Conservation (phyloP, 2,113 vertebrate species). For the Corvus hawaiiensis region DNA sequence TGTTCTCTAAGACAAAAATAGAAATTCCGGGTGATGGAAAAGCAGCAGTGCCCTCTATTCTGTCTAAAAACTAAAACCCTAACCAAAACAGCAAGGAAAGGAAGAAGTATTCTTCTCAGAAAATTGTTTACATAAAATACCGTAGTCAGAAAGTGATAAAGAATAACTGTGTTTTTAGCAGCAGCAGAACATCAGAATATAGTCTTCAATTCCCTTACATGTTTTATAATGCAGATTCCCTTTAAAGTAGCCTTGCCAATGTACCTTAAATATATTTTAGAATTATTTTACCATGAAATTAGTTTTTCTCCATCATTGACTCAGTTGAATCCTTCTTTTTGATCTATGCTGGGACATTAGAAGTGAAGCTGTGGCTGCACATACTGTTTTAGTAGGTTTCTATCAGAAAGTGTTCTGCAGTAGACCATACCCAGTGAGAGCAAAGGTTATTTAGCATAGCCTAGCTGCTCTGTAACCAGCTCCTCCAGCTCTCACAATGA, state of each 20-base stretch:
- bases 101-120: slow-evolving; percentile 26
- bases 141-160: slow-evolving; percentile 33
- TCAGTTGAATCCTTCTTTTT: slow-evolving; percentile 75
- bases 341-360: slow-evolving; percentile 76
- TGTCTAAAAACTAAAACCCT: background rate
- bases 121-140: slow-evolving; percentile 64
- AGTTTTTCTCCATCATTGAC: slow-evolving; percentile 80
- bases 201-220: slow-evolving; percentile 64
- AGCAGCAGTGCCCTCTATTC: slow-evolving; percentile 20
- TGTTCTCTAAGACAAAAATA: background rate
- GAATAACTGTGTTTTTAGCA: slow-evolving; percentile 69
- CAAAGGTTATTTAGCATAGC: background rate
- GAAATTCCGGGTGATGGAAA: slow-evolving; percentile 29
- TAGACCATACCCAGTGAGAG: background rate
- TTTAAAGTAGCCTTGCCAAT: slow-evolving; percentile 72
- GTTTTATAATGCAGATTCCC: slow-evolving; percentile 77
- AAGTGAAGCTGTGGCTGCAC: slow-evolving; percentile 62
- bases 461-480: background rate
- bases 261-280: slow-evolving; percentile 81
- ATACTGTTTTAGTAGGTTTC: slow-evolving; percentile 58
- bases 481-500: background rate
- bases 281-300: slow-evolving; percentile 88
- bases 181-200: slow-evolving; percentile 63
- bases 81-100: background rate
- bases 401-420: slow-evolving; percentile 42